Evolutionary conservation across 2,888 invertebrate species (phyloP).

Genomic region (Leptopilina myrica): DNA sequence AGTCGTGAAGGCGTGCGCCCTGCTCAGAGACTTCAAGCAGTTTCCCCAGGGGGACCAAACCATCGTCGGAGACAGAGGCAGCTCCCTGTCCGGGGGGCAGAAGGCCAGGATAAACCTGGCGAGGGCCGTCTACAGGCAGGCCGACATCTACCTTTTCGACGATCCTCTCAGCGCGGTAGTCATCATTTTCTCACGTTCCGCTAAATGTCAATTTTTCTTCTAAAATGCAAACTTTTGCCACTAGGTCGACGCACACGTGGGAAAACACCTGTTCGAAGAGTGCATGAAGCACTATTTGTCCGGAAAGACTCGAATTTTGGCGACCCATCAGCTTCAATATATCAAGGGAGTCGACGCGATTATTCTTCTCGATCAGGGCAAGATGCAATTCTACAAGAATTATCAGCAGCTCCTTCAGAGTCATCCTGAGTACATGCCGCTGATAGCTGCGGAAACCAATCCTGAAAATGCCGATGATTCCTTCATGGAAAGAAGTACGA

Average conservation of each 20-base stretch:
- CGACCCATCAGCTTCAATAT: slow-evolving; percentile 87
- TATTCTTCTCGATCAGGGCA: slow-evolving; percentile 70
- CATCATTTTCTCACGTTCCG: neutral
- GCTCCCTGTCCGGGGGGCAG: slow-evolving; percentile 86
- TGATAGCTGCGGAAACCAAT: slow-evolving; percentile 66
- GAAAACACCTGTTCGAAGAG: slow-evolving; percentile 86
- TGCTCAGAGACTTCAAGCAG: slow-evolving; percentile 78
- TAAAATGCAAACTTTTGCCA: neutral
- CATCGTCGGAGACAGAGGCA: slow-evolving; percentile 85
- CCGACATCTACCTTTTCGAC: slow-evolving; percentile 88
- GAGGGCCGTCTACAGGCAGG: slow-evolving; percentile 86
- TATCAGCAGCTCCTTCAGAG: slow-evolving; percentile 66
- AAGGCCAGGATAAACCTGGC: slow-evolving; percentile 87
- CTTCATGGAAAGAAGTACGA: slow-evolving; percentile 56
- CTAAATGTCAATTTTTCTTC: neutral
- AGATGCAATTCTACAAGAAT: slow-evolving; percentile 60
- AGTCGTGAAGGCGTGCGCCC: slow-evolving; percentile 76
- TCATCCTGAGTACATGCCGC: slow-evolving; percentile 67
- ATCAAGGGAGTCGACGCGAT: slow-evolving; percentile 79
- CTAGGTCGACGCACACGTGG: slow-evolving; percentile 85
- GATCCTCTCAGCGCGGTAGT: slow-evolving; percentile 87
- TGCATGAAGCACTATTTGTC: slow-evolving; percentile 83
- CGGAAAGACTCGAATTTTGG: slow-evolving; percentile 85
- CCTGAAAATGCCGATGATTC: slow-evolving; percentile 60
- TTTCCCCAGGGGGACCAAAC: slow-evolving; percentile 85